Evolutionary conservation across 1,140 invertebrate species (phyloP).

Genomic region (Leptinotarsa lineolata): DNA sequence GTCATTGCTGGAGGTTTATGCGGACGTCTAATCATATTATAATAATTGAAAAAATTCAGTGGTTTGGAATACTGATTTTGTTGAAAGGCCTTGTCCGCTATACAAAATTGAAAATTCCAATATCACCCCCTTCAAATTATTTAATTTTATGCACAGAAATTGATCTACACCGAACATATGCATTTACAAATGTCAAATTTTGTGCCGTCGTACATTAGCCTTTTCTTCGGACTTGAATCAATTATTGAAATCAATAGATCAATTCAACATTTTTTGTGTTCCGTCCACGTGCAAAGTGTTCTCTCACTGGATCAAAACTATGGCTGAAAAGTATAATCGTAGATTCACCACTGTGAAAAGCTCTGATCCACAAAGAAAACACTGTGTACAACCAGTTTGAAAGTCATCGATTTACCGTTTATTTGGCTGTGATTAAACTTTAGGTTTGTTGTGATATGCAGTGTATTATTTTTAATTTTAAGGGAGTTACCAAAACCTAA

Average conservation of each 20-base stretch:
- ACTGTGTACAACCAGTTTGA: constrained; percentile 34
- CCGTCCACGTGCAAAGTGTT: constrained; percentile 32
- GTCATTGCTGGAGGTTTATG: too few species aligned
- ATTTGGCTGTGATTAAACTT: constrained; percentile 47
- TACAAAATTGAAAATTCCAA: not conserved
- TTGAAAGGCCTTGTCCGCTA: too few species aligned
- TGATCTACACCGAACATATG: not conserved
- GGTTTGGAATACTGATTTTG: too few species aligned
- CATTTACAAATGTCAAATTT: too few species aligned
- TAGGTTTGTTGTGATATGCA: constrained; percentile 45
- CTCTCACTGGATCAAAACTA: not conserved
- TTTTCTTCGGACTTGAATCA: too few species aligned
- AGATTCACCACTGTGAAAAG: not conserved
- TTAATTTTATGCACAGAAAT: not conserved
- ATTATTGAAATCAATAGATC: not conserved
- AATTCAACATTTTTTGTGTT: constrained; percentile 13
- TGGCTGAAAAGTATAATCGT: too few species aligned
- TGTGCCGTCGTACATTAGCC: too few species aligned
- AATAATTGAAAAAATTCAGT: too few species aligned
- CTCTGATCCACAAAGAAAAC: not conserved
- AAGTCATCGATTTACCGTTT: constrained; percentile 39
- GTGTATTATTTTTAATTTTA: constrained; percentile 41
- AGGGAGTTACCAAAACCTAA: constrained; percentile 45
- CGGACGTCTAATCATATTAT: too few species aligned
- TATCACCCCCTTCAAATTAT: constrained; percentile 18